These are phyloP conservation scores for Ceyx margarethae DNA, from an alignment of 2,113 vertebrate genomes.

Conservation along the genomic window DNA sequence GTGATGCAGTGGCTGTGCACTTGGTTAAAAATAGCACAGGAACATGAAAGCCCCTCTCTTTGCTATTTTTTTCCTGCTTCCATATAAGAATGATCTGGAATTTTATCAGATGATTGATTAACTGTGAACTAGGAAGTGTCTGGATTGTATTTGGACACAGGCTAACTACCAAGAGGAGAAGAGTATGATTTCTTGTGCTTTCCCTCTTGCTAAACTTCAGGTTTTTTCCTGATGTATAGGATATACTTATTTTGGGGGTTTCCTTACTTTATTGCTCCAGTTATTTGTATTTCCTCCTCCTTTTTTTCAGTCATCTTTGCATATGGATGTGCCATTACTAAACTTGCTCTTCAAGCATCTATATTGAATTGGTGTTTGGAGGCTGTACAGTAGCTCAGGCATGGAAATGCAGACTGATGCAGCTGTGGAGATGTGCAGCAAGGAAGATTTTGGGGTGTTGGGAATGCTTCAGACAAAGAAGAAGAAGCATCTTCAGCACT, in stretches of 20 bases:
- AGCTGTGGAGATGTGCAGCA: not conserved
- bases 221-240: not conserved
- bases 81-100: not conserved
- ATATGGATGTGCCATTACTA: not conserved
- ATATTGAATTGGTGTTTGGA: not conserved
- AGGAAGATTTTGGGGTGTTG: not conserved
- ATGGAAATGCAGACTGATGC: not conserved
- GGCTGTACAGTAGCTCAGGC: not conserved
- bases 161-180: not conserved
- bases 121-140: not conserved
- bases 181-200: not conserved
- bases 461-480: not conserved
- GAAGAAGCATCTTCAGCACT: not conserved
- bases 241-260: not conserved
- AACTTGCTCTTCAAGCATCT: not conserved
- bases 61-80: not conserved
- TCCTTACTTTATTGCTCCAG: not conserved
- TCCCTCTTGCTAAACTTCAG: not conserved
- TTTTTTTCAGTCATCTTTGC: not conserved
- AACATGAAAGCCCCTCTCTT: not conserved
- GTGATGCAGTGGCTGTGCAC: not conserved
- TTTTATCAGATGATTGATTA: not conserved
- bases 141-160: not conserved
- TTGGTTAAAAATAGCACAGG: not conserved
- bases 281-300: not conserved